Evolutionary conservation across 2,888 invertebrate genomes (phyloP), one percentile per base, ranked within the genome.

Genomic region (Sphaerophoria rueppellii): DNA sequence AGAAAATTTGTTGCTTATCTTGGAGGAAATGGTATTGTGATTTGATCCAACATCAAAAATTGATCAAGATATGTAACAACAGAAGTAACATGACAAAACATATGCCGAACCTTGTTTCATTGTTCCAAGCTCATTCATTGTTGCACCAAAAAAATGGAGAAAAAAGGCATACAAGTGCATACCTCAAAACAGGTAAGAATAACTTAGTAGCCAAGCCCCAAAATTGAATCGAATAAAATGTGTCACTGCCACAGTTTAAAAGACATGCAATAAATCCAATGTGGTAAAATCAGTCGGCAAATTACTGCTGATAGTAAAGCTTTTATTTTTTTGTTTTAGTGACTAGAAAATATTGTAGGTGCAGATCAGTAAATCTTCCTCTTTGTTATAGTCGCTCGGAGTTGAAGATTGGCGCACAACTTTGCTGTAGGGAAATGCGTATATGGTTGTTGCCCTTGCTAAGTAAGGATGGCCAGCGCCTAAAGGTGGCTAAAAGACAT

Each of bases 261-360:
- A 67, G 52, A 67, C 37, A n/a, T 67, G 37, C 52, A 74, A 74
- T 67, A 72, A 79, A 63, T 61, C 60, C 70, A 75, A 70, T 61
- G 69, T 50, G 75, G 50, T 75, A 75, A 75, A 24, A 24, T 80
- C 70, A 70, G 57, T 75, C n/a, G 43, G 57, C 80, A 75, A 75
- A 75, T 70, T 74, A 63, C 61, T 63, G 63, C 74, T 24, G 24
- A 24, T 24, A 24, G 24, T 24, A 24, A n/a, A n/a, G 24, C 2
- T 24, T 24, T 24, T 24, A 69, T 32, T 50, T 60, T 48, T 54
- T 67, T 34, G 40, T 60, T n/a, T 50, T 24, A 24, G 24, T 2
- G 24, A 24, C 24, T 24, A 24, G 24, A 24, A 24, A 24, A 24
- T 2, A 24, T 24, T 2, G 24, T 24, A 2, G 24, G 24, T 24